Conservation (phyloP, 2,797 vertebrate species). For the Alectoris magna region DNA sequence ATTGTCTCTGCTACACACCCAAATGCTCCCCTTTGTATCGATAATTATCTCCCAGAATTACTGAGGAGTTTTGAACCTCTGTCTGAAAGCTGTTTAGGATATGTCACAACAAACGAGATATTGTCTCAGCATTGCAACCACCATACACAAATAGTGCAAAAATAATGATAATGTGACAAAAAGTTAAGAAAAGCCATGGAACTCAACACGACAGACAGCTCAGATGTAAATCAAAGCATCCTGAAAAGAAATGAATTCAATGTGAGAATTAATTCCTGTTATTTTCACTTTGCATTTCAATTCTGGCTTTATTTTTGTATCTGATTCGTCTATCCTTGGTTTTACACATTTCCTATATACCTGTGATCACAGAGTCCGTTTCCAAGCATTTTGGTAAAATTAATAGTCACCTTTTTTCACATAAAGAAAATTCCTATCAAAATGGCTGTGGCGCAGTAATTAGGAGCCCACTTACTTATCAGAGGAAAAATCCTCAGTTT, state of each 20-base stretch:
- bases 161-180: conserved; percentile 38
- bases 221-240: conserved; percentile 43
- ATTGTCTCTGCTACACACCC: background rate
- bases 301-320: conserved; percentile 1
- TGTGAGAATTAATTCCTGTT: conserved; percentile 29
- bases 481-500: conserved; percentile 47
- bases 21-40: conserved; percentile 26
- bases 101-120: conserved; percentile 75
- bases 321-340: conserved; percentile 10
- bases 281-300: conserved; percentile 35
- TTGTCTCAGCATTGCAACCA: conserved; percentile 72
- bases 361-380: conserved; percentile 36
- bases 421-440: conserved; percentile 23
- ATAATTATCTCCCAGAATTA: conserved; percentile 57
- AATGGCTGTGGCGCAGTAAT: conserved; percentile 65
- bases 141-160: conserved; percentile 54
- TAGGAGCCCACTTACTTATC: conserved; percentile 70
- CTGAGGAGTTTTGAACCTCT: conserved; percentile 61
- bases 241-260: conserved; percentile 39
- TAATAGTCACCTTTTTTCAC: conserved; percentile 34
- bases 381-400: conserved; percentile 52
- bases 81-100: conserved; percentile 67
- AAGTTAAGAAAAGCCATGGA: conserved; percentile 53
- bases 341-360: conserved; percentile 39
- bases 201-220: conserved; percentile 7